Conservation (phyloP, 2,888 invertebrate species). For the Drosophila vallismaia region DNA sequence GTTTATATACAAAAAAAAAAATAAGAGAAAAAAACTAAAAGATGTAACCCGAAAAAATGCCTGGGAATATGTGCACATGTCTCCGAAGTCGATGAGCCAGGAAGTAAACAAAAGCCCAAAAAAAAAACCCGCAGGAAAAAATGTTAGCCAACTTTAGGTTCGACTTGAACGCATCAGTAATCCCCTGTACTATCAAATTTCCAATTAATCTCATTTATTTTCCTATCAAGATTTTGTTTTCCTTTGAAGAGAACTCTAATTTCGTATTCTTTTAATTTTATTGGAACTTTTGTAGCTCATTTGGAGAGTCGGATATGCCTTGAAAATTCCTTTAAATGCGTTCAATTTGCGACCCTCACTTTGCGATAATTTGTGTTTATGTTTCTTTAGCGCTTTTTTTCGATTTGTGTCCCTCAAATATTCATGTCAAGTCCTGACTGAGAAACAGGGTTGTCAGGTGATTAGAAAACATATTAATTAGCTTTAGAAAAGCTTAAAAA, state of each 20-base stretch:
- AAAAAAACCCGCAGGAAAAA: conserved; percentile 19
- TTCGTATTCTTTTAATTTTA: not conserved
- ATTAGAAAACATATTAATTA: not conserved
- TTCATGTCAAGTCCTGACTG: conserved; percentile 53
- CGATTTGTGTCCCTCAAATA: conserved; percentile 47
- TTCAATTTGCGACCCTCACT: conserved; percentile 45
- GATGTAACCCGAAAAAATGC: conserved; percentile 40
- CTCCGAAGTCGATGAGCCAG: conserved; percentile 59
- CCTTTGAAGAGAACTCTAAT: not conserved
- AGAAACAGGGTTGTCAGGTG: conserved; percentile 29
- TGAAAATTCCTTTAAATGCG: conserved; percentile 56
- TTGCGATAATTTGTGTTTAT: conserved; percentile 60
- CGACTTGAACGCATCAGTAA: not conserved
- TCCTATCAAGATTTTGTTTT: not conserved
- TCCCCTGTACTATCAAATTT: not conserved
- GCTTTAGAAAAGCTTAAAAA: too few species aligned
- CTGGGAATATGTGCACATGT: conserved; percentile 71
- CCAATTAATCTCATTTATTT: not conserved
- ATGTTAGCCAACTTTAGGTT: not conserved
- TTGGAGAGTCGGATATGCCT: conserved; percentile 23
- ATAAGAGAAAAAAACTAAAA: not conserved
- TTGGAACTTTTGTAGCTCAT: not conserved
- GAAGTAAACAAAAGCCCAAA: conserved; percentile 67
- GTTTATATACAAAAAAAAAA: conserved; percentile 4
- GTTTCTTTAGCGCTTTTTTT: conserved; percentile 26